These are phyloP conservation scores for Drosophila hamatofila DNA, from an alignment of 2,888 invertebrate species.

Conservation along the genomic window DNA sequence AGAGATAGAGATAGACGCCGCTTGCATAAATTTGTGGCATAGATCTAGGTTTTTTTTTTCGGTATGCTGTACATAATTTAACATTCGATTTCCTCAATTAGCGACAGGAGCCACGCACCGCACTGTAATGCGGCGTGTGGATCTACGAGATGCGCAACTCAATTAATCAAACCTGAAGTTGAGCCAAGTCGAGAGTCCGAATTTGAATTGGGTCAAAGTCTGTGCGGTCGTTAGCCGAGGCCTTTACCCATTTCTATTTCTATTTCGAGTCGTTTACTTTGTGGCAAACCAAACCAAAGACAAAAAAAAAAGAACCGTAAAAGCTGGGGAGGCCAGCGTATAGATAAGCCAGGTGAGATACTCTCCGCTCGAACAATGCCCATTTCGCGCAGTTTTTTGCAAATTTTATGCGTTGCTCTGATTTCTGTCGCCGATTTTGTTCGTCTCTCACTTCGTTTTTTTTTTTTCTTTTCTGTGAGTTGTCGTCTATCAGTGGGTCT, in stretches of 20 bases:
- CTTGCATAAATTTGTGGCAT: slow-evolving; percentile 42
- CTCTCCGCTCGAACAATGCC: slow-evolving; percentile 41
- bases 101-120: slow-evolving; percentile 69
- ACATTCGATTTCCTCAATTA: slow-evolving; percentile 81
- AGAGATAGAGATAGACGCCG: slow-evolving; percentile 40
- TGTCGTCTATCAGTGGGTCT: slow-evolving; percentile 62
- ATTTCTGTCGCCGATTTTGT: slow-evolving; percentile 65
- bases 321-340: slow-evolving; percentile 4
- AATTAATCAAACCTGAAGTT: slow-evolving; percentile 67
- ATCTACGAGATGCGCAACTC: slow-evolving; percentile 71
- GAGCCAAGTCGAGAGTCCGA: slow-evolving; percentile 31
- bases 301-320: slow-evolving; percentile 12
- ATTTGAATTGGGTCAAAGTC: slow-evolving; percentile 77
- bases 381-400: slow-evolving; percentile 60
- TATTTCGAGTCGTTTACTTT: neutral
- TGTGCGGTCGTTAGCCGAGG: slow-evolving; percentile 63
- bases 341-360: slow-evolving; percentile 40
- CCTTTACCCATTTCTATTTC: slow-evolving; percentile 25
- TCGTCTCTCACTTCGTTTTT: slow-evolving; percentile 4
- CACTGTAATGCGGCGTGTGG: slow-evolving; percentile 30
- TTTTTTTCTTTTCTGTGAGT: slow-evolving; percentile 26
- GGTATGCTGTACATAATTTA: slow-evolving; percentile 76
- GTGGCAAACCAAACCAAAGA: neutral
- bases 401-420: slow-evolving; percentile 67
- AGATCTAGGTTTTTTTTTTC: neutral